A percentile compares a stretch with the other conserved stretches of the same genome.
Conservation (phyloP, 2,797 vertebrate genomes). For the Gephyroberyx darwinii region DNA sequence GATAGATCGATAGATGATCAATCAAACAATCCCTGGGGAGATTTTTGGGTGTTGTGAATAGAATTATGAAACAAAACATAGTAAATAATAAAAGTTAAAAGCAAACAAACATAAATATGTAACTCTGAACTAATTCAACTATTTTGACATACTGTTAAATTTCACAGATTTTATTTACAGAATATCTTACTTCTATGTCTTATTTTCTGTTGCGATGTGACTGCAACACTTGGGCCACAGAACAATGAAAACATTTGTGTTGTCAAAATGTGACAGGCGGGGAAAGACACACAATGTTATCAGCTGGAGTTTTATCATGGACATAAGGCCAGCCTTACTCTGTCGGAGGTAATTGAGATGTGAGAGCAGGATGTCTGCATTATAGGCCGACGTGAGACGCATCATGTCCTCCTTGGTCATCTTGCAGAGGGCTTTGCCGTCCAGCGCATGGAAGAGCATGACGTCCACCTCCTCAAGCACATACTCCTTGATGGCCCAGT, state of each 20-base stretch:
- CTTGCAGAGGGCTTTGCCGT: conserved; percentile 87
- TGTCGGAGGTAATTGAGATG: conserved; percentile 88
- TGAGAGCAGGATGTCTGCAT: conserved; percentile 88
- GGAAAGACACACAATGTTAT: not conserved
- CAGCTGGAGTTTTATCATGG: not conserved
- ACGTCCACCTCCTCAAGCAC: conserved; percentile 85
- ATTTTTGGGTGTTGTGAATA: not conserved
- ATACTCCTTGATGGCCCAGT: conserved; percentile 90
- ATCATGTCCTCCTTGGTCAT: conserved; percentile 88
- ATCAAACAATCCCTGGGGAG: not conserved
- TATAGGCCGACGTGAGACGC: conserved; percentile 85
- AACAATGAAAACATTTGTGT: conserved; percentile 12
- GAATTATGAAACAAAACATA: no score
- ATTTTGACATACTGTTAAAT: no score
- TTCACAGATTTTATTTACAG: no score
- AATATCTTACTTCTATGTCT: no score
- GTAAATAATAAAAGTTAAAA: no score
- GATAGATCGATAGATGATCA: not conserved
- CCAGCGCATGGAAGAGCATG: conserved; percentile 82
- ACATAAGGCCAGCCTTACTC: conserved; percentile 76
- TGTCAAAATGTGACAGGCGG: not conserved
- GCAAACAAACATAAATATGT: no score
- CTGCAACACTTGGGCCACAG: not conserved
- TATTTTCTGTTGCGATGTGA: no score
- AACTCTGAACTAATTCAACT: no score